These are phyloP conservation scores for Buathra laborator DNA, from an alignment of 2,888 invertebrate genomes.

Conservation along the genomic window DNA sequence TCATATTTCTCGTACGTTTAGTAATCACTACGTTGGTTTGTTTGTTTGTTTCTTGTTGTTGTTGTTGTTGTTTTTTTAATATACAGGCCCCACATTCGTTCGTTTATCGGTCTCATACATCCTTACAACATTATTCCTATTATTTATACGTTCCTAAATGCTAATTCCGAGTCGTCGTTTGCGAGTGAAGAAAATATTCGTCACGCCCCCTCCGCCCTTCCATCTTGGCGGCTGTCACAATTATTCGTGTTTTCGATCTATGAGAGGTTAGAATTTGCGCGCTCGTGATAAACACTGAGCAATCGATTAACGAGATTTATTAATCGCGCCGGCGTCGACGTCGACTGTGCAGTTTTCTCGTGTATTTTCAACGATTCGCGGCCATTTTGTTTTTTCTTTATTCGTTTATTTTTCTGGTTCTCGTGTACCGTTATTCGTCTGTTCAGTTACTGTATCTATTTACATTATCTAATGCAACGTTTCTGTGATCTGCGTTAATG, in stretches of 20 bases:
- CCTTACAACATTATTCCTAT: slow-evolving; percentile 70
- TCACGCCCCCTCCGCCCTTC: slow-evolving; percentile 19
- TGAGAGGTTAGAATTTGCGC: neutral
- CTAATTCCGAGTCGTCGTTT: slow-evolving; percentile 54
- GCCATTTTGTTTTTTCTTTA: slow-evolving; percentile 42
- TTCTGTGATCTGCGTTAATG: slow-evolving; percentile 61
- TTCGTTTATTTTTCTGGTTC: slow-evolving; percentile 5
- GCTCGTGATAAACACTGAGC: slow-evolving; percentile 3
- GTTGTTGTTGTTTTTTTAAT: slow-evolving; percentile 72
- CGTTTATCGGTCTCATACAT: slow-evolving; percentile 74
- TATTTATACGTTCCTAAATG: slow-evolving; percentile 67
- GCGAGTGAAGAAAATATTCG: slow-evolving; percentile 62
- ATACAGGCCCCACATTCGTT: slow-evolving; percentile 78
- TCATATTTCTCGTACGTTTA: slow-evolving; percentile 71
- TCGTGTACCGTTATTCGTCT: slow-evolving; percentile 65
- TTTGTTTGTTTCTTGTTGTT: slow-evolving; percentile 44
- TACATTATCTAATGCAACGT: slow-evolving; percentile 70
- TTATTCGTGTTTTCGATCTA: neutral
- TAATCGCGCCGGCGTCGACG: too few species aligned
- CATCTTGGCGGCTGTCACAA: neutral
- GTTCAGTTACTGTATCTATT: slow-evolving; percentile 67
- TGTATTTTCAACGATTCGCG: slow-evolving; percentile 59
- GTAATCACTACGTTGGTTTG: slow-evolving; percentile 67
- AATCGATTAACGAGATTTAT: slow-evolving; percentile 29
- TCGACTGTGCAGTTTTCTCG: slow-evolving; percentile 63